These are phyloP conservation scores for Gonocerus acuteangulatus DNA, from an alignment of 2,888 invertebrate genomes.

Conservation along the genomic window DNA sequence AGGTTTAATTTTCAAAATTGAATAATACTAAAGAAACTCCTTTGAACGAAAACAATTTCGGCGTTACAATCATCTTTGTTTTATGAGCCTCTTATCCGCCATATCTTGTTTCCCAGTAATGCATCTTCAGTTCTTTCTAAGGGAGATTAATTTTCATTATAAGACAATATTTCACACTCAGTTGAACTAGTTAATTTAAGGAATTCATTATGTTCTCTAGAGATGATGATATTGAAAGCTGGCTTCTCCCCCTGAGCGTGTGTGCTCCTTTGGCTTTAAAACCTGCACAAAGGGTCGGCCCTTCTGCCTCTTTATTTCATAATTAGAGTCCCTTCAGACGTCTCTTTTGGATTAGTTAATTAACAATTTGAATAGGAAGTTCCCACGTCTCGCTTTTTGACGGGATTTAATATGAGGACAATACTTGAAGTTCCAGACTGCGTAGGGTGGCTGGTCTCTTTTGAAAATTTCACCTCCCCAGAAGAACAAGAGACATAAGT, in stretches of 20 bases:
- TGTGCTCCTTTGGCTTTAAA: neutral
- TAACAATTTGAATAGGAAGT: constrained; percentile 3
- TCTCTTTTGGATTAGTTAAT: neutral
- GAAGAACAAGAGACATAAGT: too few species aligned
- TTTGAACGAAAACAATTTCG: too few species aligned
- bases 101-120: too few species aligned
- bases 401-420: neutral
- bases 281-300: neutral
- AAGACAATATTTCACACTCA: too few species aligned
- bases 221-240: neutral
- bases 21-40: too few species aligned
- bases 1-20: too few species aligned
- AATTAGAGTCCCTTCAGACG: neutral
- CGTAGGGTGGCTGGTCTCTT: neutral
- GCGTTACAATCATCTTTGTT: too few species aligned
- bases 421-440: neutral
- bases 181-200: constrained; percentile 5
- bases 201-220: neutral
- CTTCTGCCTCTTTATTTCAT: neutral
- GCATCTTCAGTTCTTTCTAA: too few species aligned
- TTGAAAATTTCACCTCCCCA: too few species aligned
- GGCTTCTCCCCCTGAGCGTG: neutral
- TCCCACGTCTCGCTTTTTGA: neutral
- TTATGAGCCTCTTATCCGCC: too few species aligned
- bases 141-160: too few species aligned